Conservation (phyloP, 2,113 vertebrate species). For the Echinops telfairi region DNA sequence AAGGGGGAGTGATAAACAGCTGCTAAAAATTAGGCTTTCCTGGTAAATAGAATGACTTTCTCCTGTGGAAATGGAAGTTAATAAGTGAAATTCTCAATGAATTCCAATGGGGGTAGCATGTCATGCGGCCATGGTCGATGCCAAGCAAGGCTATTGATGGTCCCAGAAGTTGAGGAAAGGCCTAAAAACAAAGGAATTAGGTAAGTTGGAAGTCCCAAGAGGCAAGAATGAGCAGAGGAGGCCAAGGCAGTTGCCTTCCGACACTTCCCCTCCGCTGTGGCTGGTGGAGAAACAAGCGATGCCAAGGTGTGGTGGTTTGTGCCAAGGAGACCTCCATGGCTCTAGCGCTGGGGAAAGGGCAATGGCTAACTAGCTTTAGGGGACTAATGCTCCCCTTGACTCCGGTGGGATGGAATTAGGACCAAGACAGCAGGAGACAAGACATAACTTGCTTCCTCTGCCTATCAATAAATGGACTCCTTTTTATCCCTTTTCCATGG, state of each 20-base stretch:
- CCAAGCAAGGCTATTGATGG: neutral
- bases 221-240: neutral
- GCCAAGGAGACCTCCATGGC: neutral
- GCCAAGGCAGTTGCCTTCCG: neutral
- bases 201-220: neutral
- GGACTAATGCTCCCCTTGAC: neutral
- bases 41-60: neutral
- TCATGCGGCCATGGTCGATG: neutral
- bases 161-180: neutral
- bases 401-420: neutral
- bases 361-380: neutral
- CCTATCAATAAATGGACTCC: neutral
- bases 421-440: neutral
- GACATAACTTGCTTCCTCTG: neutral
- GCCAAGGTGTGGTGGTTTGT: neutral
- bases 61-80: neutral
- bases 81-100: neutral
- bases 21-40: neutral
- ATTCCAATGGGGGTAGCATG: neutral
- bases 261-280: neutral
- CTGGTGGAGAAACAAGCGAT: neutral
- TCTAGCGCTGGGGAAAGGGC: neutral
- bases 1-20: neutral
- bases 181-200: neutral
- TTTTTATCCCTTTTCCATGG: neutral